phyloP scores from a whole-genome alignment of 2,888 invertebrate genomes.

The Heliconius charithonia region DNA sequence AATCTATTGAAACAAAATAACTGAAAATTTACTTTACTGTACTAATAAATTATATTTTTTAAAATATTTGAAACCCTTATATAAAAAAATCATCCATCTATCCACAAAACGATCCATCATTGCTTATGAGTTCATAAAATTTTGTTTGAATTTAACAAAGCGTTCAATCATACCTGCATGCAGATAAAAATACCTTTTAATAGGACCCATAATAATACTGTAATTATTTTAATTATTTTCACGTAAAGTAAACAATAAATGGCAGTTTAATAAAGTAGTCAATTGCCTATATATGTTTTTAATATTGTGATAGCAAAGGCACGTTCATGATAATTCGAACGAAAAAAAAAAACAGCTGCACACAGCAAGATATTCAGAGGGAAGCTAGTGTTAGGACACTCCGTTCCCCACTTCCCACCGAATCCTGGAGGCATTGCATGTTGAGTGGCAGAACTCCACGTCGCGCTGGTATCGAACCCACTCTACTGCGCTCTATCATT shows the following conservation, averaged over 20 bases:
- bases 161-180: slow-evolving; percentile 57
- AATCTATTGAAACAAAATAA: too few relatives aligned
- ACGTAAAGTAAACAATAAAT: too few relatives aligned
- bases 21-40: too few relatives aligned
- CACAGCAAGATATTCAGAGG: too few relatives aligned
- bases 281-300: background rate
- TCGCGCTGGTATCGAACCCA: too few relatives aligned
- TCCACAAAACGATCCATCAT: slow-evolving; percentile 58
- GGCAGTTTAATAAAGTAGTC: too few relatives aligned
- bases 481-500: too few relatives aligned
- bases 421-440: too few relatives aligned
- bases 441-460: too few relatives aligned
- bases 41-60: background rate
- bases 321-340: background rate
- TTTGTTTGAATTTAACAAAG: slow-evolving; percentile 53
- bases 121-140: slow-evolving; percentile 52
- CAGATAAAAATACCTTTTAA: slow-evolving; percentile 19
- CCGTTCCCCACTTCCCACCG: too few relatives aligned
- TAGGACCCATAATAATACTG: background rate
- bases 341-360: too few relatives aligned
- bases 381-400: too few relatives aligned
- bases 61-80: background rate
- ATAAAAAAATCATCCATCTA: slow-evolving; percentile 36
- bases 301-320: background rate
- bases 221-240: slow-evolving; percentile 28